phyloP scores from a whole-genome alignment of 2,888 invertebrate genomes.

The Pheosia tremula region DNA sequence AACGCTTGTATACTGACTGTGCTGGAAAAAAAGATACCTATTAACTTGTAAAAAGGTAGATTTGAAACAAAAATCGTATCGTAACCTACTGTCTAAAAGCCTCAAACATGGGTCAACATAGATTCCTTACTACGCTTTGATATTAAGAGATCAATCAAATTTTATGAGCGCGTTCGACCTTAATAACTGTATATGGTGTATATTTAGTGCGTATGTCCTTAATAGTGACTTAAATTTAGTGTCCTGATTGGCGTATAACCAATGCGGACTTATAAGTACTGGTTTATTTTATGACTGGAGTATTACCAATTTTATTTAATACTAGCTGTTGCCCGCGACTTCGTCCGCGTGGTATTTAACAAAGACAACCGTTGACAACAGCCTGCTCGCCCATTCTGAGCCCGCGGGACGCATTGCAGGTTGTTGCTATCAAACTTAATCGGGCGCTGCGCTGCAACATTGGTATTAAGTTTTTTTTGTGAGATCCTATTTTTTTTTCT shows the following conservation, averaged over 20 bases:
- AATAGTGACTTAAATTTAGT: neutral
- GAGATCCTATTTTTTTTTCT: too few relatives aligned
- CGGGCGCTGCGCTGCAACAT: too few relatives aligned
- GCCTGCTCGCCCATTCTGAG: too few relatives aligned
- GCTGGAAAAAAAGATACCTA: too few relatives aligned
- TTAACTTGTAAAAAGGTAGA: too few relatives aligned
- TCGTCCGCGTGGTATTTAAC: too few relatives aligned
- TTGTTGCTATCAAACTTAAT: too few relatives aligned
- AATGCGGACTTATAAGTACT: neutral
- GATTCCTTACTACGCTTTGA: constrained; percentile 12
- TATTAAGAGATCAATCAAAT: constrained; percentile 38
- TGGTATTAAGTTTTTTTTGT: too few relatives aligned
- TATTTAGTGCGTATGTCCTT: constrained; percentile 1
- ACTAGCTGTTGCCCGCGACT: too few relatives aligned
- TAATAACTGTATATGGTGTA: constrained; percentile 30
- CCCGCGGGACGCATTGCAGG: too few relatives aligned
- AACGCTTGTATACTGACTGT: too few relatives aligned
- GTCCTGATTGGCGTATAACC: neutral
- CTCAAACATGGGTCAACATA: neutral
- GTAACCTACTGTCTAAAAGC: neutral
- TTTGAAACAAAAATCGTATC: neutral
- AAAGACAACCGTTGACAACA: too few relatives aligned
- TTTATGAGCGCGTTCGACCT: constrained; percentile 18
- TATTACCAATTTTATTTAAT: neutral
- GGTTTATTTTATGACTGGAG: neutral